Conservation (phyloP, 2,113 vertebrate genomes). For the Ceyx melanurus region DNA sequence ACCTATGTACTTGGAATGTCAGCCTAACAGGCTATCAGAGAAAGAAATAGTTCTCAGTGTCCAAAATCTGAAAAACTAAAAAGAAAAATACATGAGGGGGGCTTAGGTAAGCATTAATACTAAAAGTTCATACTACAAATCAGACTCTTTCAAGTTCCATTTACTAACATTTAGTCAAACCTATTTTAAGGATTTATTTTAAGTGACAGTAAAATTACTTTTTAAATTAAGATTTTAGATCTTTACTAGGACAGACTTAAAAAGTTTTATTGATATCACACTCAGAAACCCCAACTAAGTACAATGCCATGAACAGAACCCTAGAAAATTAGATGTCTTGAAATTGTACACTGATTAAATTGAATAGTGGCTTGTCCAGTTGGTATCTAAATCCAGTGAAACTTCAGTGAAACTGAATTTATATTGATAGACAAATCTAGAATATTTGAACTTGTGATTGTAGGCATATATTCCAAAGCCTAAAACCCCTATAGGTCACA, state of each 20-base stretch:
- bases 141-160: neutral
- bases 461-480: neutral
- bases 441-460: neutral
- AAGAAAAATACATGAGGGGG: accelerated
- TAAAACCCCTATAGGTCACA: neutral
- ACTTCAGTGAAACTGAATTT: neutral
- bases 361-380: neutral
- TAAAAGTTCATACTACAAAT: neutral
- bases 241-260: neutral
- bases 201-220: neutral
- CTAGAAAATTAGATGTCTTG: neutral
- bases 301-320: neutral
- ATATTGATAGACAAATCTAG: neutral
- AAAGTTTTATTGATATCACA: neutral
- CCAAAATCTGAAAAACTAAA: accelerated
- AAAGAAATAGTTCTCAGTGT: neutral
- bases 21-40: neutral
- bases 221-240: neutral
- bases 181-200: neutral
- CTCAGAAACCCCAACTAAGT: neutral
- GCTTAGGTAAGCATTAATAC: neutral
- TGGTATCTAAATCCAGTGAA: neutral
- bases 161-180: neutral
- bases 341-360: neutral
- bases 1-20: neutral